Conservation (phyloP, 2,113 vertebrate genomes). For the Isurus oxyrinchus region DNA sequence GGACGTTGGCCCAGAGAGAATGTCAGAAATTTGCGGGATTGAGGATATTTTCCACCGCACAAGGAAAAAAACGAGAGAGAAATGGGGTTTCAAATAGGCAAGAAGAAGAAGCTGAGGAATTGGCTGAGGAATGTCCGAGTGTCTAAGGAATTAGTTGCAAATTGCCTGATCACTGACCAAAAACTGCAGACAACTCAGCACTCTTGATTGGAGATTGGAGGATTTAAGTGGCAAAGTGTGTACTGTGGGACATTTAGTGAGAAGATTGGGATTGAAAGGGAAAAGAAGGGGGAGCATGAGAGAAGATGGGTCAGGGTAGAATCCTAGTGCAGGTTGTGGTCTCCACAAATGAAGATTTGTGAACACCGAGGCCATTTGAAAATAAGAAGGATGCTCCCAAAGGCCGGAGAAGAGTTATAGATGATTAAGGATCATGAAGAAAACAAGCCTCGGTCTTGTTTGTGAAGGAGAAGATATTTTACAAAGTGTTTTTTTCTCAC, state of each 20-base stretch:
- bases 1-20: not conserved
- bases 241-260: not conserved
- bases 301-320: not conserved
- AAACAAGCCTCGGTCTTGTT: not conserved
- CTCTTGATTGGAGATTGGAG: not conserved
- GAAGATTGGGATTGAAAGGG: not conserved
- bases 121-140: no score
- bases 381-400: not conserved
- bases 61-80: not conserved
- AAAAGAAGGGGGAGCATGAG: not conserved
- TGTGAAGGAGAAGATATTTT: not conserved
- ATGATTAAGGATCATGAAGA: not conserved
- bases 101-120: no score
- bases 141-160: not conserved
- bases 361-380: not conserved
- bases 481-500: not conserved
- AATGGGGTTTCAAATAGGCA: not conserved
- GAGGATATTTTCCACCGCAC: not conserved
- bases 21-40: not conserved
- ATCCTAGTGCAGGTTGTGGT: not conserved
- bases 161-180: not conserved
- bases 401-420: no score
- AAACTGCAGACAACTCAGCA: not conserved
- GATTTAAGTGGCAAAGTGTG: not conserved
- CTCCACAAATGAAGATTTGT: not conserved